These are phyloP conservation scores for Marisa cornuarietis DNA, from an alignment of 1,140 invertebrate species.

Conservation along the genomic window DNA sequence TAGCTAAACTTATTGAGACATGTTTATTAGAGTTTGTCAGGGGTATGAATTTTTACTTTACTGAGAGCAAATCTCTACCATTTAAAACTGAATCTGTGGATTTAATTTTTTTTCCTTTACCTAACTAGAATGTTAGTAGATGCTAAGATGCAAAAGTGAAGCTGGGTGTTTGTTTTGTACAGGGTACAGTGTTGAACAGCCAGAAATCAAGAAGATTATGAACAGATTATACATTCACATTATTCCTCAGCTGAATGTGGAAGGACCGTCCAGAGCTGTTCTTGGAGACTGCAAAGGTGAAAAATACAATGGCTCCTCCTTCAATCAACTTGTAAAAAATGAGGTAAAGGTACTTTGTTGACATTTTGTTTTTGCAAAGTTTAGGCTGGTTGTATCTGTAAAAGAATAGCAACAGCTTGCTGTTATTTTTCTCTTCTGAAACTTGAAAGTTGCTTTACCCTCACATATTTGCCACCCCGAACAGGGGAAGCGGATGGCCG, in stretches of 20 bases:
- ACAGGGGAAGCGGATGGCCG: too few species aligned
- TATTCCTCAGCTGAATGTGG: conserved; percentile 82
- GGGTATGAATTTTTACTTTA: too few species aligned
- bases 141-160: too few species aligned
- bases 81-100: too few species aligned
- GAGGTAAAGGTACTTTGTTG: conserved; percentile 9
- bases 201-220: conserved; percentile 84
- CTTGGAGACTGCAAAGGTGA: conserved; percentile 88
- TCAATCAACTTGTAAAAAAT: conserved; percentile 57
- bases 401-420: background rate
- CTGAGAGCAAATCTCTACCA: too few species aligned
- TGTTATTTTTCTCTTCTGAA: background rate
- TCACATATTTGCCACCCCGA: too few species aligned
- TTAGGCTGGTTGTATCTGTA: background rate
- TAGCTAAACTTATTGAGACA: too few species aligned
- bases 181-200: conserved; percentile 74
- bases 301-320: conserved; percentile 75
- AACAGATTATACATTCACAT: conserved; percentile 92
- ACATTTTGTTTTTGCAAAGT: background rate
- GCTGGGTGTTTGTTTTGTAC: conserved; percentile 4
- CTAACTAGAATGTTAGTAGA: too few species aligned
- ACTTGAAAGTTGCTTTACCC: too few species aligned
- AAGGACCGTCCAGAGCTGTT: conserved; percentile 86
- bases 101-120: too few species aligned
- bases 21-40: too few species aligned